phyloP scores from a whole-genome alignment of 2,888 invertebrate species.

The Hedychridium roseum region DNA sequence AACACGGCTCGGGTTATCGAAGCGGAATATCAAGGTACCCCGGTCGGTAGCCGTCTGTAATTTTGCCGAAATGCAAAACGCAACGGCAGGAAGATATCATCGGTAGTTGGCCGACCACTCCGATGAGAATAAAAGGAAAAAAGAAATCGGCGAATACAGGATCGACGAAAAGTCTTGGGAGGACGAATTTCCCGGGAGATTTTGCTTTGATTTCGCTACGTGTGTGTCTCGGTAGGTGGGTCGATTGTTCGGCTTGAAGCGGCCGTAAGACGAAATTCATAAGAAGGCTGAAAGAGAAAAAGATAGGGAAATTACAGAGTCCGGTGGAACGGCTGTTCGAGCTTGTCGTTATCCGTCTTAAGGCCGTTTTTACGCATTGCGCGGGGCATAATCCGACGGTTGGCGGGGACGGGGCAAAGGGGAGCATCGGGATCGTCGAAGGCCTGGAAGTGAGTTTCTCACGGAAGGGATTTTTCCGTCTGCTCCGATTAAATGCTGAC shows the following conservation, averaged over 20 bases:
- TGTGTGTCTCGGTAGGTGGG: constrained; percentile 19
- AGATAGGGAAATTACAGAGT: constrained; percentile 19
- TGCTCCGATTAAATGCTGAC: constrained; percentile 58
- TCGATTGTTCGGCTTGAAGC: no score
- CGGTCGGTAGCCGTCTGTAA: constrained; percentile 35
- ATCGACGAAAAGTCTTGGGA: no score
- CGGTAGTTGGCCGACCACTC: constrained; percentile 5
- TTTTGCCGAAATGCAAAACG: constrained; percentile 39
- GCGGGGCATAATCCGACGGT: no score
- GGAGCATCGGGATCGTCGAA: no score
- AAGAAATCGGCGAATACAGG: no score
- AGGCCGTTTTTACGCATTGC: no score
- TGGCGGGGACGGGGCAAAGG: no score
- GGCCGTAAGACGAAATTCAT: constrained; percentile 18
- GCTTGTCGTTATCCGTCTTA: no score
- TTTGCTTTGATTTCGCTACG: not conserved
- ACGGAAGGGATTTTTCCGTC: constrained; percentile 61
- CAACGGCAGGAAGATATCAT: constrained; percentile 16
- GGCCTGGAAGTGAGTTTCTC: constrained; percentile 48
- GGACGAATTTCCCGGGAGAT: constrained; percentile 1
- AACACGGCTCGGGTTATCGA: constrained; percentile 32
- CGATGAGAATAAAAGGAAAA: not conserved
- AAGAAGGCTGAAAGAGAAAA: constrained; percentile 19
- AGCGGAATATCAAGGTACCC: constrained; percentile 43
- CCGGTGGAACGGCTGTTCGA: constrained; percentile 9